Conservation (phyloP, 2,888 invertebrate species). For the Entomobrya proxima region DNA sequence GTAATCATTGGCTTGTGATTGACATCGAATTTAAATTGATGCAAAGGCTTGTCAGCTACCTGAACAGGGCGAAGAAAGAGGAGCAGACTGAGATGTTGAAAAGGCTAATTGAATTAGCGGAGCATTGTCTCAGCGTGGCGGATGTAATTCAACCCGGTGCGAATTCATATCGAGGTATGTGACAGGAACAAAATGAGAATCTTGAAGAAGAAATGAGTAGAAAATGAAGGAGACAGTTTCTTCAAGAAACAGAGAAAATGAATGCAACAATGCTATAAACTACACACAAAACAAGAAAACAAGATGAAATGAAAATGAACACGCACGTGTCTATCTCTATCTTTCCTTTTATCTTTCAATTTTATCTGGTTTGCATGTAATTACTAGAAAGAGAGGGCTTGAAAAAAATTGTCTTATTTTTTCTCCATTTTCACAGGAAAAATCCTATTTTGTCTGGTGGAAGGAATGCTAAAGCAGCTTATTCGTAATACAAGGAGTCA, state of each 20-base stretch:
- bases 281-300: too few species aligned
- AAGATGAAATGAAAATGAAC: conserved; percentile 8
- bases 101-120: conserved; percentile 67
- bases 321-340: background rate
- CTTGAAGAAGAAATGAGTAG: background rate
- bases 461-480: conserved; percentile 70
- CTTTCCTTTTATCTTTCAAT: conserved; percentile 30
- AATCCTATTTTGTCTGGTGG: conserved; percentile 70
- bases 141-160: conserved; percentile 72
- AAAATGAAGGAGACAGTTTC: background rate
- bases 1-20: conserved; percentile 73
- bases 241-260: background rate
- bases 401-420: background rate
- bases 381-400: conserved; percentile 1
- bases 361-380: conserved; percentile 43
- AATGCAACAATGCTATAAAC: background rate
- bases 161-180: conserved; percentile 71
- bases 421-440: conserved; percentile 61
- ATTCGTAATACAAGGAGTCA: conserved; percentile 46
- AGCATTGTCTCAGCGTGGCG: conserved; percentile 71
- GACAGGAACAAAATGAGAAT: background rate
- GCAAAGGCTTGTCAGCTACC: conserved; percentile 66
- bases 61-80: conserved; percentile 63
- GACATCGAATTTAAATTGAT: conserved; percentile 71
- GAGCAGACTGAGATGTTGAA: conserved; percentile 56